phyloP scores from a whole-genome alignment of 2,797 vertebrate species.

The Jordanella pulchra region DNA sequence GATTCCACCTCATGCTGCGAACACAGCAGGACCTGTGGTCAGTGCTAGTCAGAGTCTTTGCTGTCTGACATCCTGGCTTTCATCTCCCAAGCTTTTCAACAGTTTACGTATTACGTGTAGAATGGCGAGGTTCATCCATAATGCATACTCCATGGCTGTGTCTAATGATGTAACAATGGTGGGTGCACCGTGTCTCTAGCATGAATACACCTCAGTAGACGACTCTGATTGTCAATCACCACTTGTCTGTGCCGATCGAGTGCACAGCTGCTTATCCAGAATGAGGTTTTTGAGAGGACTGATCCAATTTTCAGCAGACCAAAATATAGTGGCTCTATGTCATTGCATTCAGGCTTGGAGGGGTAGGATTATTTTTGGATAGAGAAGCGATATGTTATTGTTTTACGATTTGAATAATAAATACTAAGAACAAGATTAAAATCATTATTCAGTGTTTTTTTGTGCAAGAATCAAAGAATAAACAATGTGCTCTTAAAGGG shows the following conservation, averaged over 20 bases:
- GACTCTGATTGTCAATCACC: conserved; percentile 37
- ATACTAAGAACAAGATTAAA: too few species aligned
- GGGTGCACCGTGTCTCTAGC: conserved; percentile 19
- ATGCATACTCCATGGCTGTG: conserved; percentile 52
- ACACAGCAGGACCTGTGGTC: conserved; percentile 71
- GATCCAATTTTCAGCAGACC: conserved; percentile 59
- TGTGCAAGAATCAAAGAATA: background rate
- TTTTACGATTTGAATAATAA: background rate
- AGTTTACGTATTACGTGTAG: conserved; percentile 42
- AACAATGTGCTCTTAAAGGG: background rate
- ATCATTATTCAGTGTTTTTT: background rate
- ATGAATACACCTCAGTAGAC: conserved; percentile 8
- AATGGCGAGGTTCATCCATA: conserved; percentile 58
- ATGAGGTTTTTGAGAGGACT: conserved; percentile 60
- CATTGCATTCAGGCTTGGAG: background rate
- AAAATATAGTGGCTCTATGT: conserved; percentile 38
- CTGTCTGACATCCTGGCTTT: conserved; percentile 54
- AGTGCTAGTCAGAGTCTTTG: conserved; percentile 38
- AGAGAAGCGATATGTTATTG: background rate
- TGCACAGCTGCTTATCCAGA: conserved; percentile 39
- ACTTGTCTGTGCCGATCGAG: conserved; percentile 15
- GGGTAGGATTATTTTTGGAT: background rate
- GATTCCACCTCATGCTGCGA: conserved; percentile 54
- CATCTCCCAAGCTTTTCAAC: conserved; percentile 53
- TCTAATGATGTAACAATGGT: conserved; percentile 47